Evolutionary conservation across 2,888 invertebrate species (phyloP).

Genomic region (Xestia xanthographa): DNA sequence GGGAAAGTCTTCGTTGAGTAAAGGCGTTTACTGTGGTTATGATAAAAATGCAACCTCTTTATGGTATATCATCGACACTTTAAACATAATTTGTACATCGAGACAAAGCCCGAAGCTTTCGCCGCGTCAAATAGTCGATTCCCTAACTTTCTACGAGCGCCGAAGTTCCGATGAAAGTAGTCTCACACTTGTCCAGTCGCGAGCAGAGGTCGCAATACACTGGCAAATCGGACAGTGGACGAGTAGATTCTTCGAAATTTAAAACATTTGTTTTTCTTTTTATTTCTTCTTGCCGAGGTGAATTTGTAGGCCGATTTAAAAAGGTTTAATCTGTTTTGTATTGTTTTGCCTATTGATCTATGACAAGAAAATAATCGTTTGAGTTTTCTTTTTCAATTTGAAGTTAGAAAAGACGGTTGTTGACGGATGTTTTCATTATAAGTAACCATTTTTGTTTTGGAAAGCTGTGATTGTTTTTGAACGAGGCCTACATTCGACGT

Average conservation of each 20-base stretch:
- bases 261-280: constrained; percentile 9
- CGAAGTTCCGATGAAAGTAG: constrained; percentile 72
- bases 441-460: constrained; percentile 29
- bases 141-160: constrained; percentile 77
- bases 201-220: constrained; percentile 49
- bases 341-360: not conserved
- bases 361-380: not conserved
- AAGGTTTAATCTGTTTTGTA: not conserved
- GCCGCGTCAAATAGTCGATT: constrained; percentile 75
- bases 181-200: constrained; percentile 57
- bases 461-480: constrained; percentile 15
- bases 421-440: not conserved
- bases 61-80: not conserved
- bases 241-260: constrained; percentile 40
- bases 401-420: not conserved
- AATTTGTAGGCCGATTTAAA: not conserved
- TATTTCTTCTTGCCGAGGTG: not conserved
- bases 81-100: constrained; percentile 49
- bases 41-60: not conserved
- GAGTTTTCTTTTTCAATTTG: constrained; percentile 1
- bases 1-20: not conserved
- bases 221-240: constrained; percentile 22
- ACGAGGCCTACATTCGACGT: not conserved
- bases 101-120: constrained; percentile 72
- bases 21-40: not conserved